Percentiles rank a stretch among this genome's conserved stretches.
These are phyloP conservation scores for Auanema sp. DNA, from an alignment of 2,888 invertebrate species.

Conservation along the genomic window DNA sequence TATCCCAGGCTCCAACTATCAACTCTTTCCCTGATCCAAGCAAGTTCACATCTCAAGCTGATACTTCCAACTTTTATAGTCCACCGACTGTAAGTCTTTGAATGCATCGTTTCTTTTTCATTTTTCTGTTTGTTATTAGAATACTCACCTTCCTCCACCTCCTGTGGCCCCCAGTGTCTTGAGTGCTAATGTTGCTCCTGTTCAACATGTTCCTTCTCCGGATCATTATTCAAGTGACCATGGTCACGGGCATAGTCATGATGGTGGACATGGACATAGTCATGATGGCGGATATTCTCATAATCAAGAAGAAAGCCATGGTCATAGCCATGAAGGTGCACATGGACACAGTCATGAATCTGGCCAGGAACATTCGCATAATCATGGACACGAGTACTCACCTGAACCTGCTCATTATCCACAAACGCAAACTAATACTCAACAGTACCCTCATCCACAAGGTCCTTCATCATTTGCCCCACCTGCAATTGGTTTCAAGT, in stretches of 20 bases:
- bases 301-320: constrained; percentile 28
- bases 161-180: constrained; percentile 17
- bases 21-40: constrained; percentile 57
- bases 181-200: constrained; percentile 11
- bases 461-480: no score
- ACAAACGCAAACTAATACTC: no score
- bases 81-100: constrained; percentile 9
- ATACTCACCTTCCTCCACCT: constrained; percentile 21
- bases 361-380: constrained; percentile 2
- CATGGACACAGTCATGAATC: constrained; percentile 29
- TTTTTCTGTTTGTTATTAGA: background rate
- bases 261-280: constrained; percentile 23
- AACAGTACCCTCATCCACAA: no score
- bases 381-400: constrained; percentile 8
- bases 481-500: no score
- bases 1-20: constrained; percentile 33
- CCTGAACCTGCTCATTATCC: no score
- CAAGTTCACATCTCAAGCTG: constrained; percentile 36
- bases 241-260: constrained; percentile 30
- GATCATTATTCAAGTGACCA: constrained; percentile 21
- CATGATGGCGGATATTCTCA: constrained; percentile 29
- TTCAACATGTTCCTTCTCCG: constrained; percentile 15
- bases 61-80: background rate
- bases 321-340: constrained; percentile 29
- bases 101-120: background rate